Evolutionary conservation across 1,140 invertebrate genomes (phyloP).

Genomic region (Megalopta genalis): DNA sequence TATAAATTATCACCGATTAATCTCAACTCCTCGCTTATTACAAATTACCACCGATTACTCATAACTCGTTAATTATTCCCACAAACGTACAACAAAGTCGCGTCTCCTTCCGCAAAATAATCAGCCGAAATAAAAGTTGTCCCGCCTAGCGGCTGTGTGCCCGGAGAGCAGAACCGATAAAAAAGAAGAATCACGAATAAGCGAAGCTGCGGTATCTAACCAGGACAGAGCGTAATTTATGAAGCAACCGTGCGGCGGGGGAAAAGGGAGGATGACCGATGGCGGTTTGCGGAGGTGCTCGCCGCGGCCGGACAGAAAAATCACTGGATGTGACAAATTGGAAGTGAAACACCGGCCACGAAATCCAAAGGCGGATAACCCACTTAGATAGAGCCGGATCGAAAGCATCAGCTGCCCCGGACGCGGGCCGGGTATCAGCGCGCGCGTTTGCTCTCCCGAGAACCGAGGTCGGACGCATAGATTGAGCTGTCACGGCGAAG

Average conservation of each 20-base stretch:
- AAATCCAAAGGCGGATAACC: slow-evolving; percentile 20
- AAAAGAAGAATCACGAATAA: no score
- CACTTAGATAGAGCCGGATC: slow-evolving; percentile 48
- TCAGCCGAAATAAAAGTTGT: no score
- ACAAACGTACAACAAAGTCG: no score
- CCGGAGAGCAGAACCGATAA: no score
- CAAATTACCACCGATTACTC: no score
- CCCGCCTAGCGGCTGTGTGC: no score
- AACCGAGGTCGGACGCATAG: slow-evolving; percentile 23
- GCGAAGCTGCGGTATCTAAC: not conserved
- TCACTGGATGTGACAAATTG: slow-evolving; percentile 36
- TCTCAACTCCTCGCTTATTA: no score
- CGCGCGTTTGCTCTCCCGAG: slow-evolving; percentile 43
- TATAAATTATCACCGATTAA: no score
- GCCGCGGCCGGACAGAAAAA: not conserved
- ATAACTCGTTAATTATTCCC: no score
- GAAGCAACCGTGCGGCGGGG: not conserved
- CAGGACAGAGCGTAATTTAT: not conserved
- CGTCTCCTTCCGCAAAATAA: no score
- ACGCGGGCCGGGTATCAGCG: slow-evolving; percentile 38
- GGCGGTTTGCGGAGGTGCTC: not conserved
- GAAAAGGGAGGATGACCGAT: not conserved
- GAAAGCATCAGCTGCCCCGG: slow-evolving; percentile 34
- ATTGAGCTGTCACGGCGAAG: slow-evolving; percentile 68
- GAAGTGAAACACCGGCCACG: not conserved